A percentile compares a stretch with the other conserved stretches of the same genome.
Conservation (phyloP, 2,888 invertebrate genomes). For the Drosophila hawaiiensis region DNA sequence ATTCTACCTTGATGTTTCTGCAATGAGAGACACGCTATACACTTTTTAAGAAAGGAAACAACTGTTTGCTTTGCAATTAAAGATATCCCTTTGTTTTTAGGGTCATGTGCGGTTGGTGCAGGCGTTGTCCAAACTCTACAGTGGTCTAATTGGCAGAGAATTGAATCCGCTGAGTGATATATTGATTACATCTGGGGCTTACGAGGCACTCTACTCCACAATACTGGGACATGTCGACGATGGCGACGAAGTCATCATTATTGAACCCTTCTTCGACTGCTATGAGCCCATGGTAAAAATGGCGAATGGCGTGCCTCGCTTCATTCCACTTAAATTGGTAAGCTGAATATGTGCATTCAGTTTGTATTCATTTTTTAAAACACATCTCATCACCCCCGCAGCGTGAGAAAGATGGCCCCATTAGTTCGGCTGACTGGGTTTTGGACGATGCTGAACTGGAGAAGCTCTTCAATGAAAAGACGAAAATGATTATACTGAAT, state of each 20-base stretch:
- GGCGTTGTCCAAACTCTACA: slow-evolving; percentile 93
- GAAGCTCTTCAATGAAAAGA: slow-evolving; percentile 92
- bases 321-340: slow-evolving; percentile 94
- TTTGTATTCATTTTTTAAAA: not conserved
- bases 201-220: slow-evolving; percentile 95
- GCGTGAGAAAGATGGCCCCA: slow-evolving; percentile 82
- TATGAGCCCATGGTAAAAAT: slow-evolving; percentile 97
- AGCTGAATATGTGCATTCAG: slow-evolving; percentile 67
- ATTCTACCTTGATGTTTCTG: not conserved
- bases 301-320: slow-evolving; percentile 94
- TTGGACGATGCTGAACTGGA: slow-evolving; percentile 93
- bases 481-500: slow-evolving; percentile 98
- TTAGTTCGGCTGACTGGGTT: slow-evolving; percentile 93
- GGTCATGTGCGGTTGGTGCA: slow-evolving; percentile 96
- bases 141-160: slow-evolving; percentile 89
- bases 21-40: not conserved
- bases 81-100: slow-evolving; percentile 85
- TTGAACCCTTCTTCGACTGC: slow-evolving; percentile 99
- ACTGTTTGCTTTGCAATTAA: not conserved
- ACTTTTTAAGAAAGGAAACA: not conserved
- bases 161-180: slow-evolving; percentile 95
- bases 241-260: slow-evolving; percentile 97
- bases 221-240: slow-evolving; percentile 94
- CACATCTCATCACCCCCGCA: slow-evolving; percentile 25
- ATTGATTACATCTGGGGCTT: slow-evolving; percentile 96